phyloP scores from a whole-genome alignment of 2,113 vertebrate species.

The Capreolus pygargus region DNA sequence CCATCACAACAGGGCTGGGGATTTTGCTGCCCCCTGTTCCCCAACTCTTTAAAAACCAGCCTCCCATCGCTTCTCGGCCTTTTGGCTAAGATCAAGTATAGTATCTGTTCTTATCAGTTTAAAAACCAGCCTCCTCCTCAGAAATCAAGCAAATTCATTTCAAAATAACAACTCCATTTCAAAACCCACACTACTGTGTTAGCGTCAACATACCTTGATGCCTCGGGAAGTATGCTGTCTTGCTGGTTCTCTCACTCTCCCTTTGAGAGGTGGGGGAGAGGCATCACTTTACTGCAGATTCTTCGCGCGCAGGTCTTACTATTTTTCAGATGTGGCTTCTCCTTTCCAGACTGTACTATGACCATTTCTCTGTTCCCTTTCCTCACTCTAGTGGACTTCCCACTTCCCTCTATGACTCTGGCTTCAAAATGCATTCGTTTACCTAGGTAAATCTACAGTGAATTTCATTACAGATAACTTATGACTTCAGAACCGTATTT shows the following conservation, averaged over 20 bases:
- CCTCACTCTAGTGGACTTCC: conserved; percentile 11
- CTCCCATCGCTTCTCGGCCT: neutral
- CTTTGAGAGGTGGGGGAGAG: neutral
- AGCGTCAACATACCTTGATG: neutral
- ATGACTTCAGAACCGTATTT: neutral
- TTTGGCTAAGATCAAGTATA: too few species aligned
- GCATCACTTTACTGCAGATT: neutral
- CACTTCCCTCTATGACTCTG: neutral
- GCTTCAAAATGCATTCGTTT: conserved; percentile 17
- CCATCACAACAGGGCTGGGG: neutral
- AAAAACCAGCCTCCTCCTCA: neutral
- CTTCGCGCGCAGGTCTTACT: neutral
- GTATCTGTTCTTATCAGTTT: neutral
- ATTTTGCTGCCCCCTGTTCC: neutral
- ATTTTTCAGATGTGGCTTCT: neutral
- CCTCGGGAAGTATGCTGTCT: neutral
- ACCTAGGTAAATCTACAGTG: neutral
- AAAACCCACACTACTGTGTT: neutral
- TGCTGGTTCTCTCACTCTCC: neutral
- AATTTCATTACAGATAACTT: neutral
- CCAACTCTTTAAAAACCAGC: neutral
- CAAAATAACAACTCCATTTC: neutral
- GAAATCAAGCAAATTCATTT: neutral
- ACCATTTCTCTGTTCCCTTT: conserved; percentile 21
- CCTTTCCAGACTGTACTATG: neutral